Percentiles rank a stretch among this genome's conserved stretches.
These are phyloP conservation scores for Heptranchias perlo DNA, from an alignment of 2,113 vertebrate species.

Conservation along the genomic window DNA sequence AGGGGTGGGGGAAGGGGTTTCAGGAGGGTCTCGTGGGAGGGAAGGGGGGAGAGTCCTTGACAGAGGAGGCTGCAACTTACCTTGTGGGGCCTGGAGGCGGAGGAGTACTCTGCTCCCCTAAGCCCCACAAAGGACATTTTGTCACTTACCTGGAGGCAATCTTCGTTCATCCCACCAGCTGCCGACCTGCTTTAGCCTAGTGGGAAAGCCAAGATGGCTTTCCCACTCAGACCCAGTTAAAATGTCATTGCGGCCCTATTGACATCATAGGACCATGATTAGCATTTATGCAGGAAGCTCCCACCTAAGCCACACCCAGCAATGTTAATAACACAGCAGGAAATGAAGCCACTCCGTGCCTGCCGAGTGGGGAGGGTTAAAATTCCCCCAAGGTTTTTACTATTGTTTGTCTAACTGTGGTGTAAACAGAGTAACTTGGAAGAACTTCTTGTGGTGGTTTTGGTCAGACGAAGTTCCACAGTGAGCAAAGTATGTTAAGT, in stretches of 20 bases:
- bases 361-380: background rate
- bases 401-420: background rate
- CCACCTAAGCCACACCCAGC: background rate
- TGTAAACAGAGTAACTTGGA: conserved; percentile 21
- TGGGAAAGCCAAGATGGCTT: background rate
- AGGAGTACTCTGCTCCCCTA: background rate
- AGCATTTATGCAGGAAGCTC: background rate
- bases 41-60: background rate
- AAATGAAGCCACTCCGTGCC: background rate
- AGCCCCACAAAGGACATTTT: background rate
- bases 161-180: background rate
- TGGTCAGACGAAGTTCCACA: background rate
- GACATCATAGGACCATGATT: background rate
- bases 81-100: background rate
- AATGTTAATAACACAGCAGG: background rate
- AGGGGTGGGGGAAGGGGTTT: background rate
- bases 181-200: background rate
- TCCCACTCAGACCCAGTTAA: background rate
- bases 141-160: background rate
- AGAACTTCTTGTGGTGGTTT: background rate
- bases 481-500: background rate
- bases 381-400: background rate
- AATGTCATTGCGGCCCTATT: background rate
- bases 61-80: background rate
- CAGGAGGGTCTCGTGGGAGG: background rate